These are phyloP conservation scores for Gadus macrocephalus DNA, from an alignment of 2,113 vertebrate genomes.

Conservation along the genomic window DNA sequence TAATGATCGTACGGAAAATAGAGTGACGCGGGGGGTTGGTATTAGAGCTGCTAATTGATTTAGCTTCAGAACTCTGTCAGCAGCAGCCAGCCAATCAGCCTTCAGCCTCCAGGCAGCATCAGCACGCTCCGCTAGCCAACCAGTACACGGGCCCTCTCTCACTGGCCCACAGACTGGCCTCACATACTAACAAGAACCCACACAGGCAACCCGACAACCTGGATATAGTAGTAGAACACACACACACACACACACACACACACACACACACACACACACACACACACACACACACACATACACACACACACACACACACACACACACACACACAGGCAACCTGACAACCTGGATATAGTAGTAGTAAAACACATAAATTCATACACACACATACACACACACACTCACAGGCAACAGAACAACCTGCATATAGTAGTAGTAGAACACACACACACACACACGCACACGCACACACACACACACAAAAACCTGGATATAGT, in stretches of 20 bases:
- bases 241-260: not conserved
- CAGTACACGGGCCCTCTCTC: slow-evolving; percentile 5
- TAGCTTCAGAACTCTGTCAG: slow-evolving; percentile 38
- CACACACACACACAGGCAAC: too few relatives aligned
- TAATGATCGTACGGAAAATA: slow-evolving; percentile 45
- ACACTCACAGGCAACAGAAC: too few relatives aligned
- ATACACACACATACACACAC: too few relatives aligned
- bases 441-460: too few relatives aligned
- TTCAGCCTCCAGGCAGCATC: slow-evolving; percentile 32
- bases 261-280: too few relatives aligned
- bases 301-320: not conserved
- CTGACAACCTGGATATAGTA: too few relatives aligned
- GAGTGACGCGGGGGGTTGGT: slow-evolving; percentile 23
- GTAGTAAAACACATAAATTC: too few relatives aligned
- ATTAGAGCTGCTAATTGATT: slow-evolving; percentile 48
- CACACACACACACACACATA: not conserved
- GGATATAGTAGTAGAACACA: too few relatives aligned
- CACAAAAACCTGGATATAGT: too few relatives aligned
- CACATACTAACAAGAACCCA: not conserved
- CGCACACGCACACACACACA: too few relatives aligned
- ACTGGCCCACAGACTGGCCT: slow-evolving; percentile 2
- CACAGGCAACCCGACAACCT: too few relatives aligned
- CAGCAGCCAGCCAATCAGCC: slow-evolving; percentile 19
- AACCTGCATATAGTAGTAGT: too few relatives aligned
- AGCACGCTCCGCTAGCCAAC: slow-evolving; percentile 10